Conservation (phyloP, 2,113 vertebrate genomes). For the Bothrops jararaca region DNA sequence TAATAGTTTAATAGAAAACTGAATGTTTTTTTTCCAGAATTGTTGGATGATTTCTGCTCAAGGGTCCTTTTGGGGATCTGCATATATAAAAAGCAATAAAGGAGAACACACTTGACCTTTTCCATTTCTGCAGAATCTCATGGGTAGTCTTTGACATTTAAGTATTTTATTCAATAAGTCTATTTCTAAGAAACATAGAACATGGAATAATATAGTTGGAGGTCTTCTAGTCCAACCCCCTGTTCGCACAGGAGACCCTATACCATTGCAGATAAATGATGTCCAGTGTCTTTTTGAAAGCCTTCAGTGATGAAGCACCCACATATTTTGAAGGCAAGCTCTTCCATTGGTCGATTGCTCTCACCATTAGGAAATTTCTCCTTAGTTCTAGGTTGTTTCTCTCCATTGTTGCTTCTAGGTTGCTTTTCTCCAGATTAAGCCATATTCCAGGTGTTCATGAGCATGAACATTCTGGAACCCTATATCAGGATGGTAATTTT, state of each 20-base stretch:
- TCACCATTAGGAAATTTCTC: background rate
- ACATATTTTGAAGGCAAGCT: background rate
- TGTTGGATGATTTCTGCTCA: too few relatives aligned
- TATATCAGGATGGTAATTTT: background rate
- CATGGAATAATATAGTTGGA: too few relatives aligned
- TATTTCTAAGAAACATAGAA: too few relatives aligned
- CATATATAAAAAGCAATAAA: too few relatives aligned
- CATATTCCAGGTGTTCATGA: background rate
- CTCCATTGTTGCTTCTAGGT: background rate
- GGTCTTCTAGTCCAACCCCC: too few relatives aligned
- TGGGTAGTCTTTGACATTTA: background rate
- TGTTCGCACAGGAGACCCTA: too few relatives aligned
- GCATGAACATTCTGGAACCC: background rate
- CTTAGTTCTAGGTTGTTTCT: background rate
- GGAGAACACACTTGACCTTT: too few relatives aligned
- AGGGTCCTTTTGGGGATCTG: too few relatives aligned
- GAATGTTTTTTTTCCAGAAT: too few relatives aligned
- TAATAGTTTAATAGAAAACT: too few relatives aligned
- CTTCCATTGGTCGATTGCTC: background rate
- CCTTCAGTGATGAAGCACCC: background rate
- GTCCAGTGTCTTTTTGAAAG: background rate
- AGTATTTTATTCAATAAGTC: background rate
- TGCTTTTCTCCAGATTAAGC: background rate
- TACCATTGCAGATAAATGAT: too few relatives aligned
- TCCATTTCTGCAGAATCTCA: background rate